phyloP scores from a whole-genome alignment of 1,140 invertebrate genomes.

The Caenorhabditis elegans region DNA sequence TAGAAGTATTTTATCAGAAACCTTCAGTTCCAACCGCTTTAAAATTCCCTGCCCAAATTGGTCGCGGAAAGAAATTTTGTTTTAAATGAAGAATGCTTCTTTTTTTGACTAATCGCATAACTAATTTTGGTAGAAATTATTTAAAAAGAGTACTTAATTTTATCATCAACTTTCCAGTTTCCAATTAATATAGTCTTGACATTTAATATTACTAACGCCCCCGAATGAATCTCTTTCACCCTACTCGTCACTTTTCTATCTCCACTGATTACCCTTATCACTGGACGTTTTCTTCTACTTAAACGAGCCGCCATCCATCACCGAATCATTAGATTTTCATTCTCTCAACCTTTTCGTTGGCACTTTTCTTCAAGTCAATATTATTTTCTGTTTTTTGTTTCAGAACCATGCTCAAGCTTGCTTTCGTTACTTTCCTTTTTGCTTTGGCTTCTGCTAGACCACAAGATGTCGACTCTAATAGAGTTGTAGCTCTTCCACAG shows the following conservation, averaged over 20 bases:
- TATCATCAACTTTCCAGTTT: too few species aligned
- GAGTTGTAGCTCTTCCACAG: not conserved
- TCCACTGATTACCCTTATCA: conserved; percentile 21
- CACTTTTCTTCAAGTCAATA: not conserved
- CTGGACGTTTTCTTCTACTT: not conserved
- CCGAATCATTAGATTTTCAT: conserved; percentile 14
- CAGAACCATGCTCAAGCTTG: conserved; percentile 14
- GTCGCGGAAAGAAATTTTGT: too few species aligned
- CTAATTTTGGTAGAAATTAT: too few species aligned
- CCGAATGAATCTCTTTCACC: not conserved
- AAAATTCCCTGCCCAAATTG: too few species aligned
- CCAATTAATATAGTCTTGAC: too few species aligned
- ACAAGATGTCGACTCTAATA: not conserved
- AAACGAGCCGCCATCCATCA: conserved; percentile 8
- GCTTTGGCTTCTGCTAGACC: conserved; percentile 3
- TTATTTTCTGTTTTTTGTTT: not conserved
- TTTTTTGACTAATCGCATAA: too few species aligned
- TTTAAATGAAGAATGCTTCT: too few species aligned
- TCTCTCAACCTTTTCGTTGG: not conserved
- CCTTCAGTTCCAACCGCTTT: too few species aligned
- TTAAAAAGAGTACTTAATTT: too few species aligned
- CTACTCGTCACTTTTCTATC: conserved; percentile 19
- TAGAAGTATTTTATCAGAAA: too few species aligned
- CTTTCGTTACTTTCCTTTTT: not conserved
- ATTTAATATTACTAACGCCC: conserved; percentile 4